A percentile compares a stretch with the other conserved stretches of the same genome.
Conservation (phyloP, 2,797 vertebrate genomes). For the Spinibarbus caldwelli region DNA sequence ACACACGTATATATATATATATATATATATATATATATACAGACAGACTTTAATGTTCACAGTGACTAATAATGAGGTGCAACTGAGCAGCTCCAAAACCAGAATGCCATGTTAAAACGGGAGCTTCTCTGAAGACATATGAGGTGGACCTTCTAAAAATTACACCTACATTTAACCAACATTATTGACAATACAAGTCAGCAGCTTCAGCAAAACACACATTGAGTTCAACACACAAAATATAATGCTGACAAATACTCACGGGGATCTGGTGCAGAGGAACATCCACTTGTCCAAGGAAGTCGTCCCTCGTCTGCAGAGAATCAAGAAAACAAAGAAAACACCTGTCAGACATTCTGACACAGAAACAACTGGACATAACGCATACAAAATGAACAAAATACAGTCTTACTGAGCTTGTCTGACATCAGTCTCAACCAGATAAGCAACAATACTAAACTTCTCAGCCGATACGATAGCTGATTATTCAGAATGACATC, state of each 20-base stretch:
- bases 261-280: conserved; percentile 94
- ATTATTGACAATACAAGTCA: conserved; percentile 2
- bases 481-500: too few species aligned
- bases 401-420: neutral
- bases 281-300: conserved; percentile 96
- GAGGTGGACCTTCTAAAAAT: conserved; percentile 7
- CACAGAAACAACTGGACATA: neutral
- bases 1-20: neutral
- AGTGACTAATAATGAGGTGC: conserved; percentile 10
- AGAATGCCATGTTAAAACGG: neutral
- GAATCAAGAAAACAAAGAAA: conserved; percentile 30
- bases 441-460: neutral
- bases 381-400: neutral
- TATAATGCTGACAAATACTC: conserved; percentile 59
- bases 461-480: too few species aligned
- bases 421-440: neutral
- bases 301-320: conserved; percentile 95
- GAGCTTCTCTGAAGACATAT: neutral
- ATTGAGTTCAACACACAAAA: conserved; percentile 5
- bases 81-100: conserved; percentile 8
- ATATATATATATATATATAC: neutral
- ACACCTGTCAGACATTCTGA: neutral
- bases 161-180: neutral
- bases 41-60: neutral
- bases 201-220: neutral